Evolutionary conservation across 1,140 invertebrate species (phyloP).

Genomic region (Caenorhabditis tropicalis): DNA sequence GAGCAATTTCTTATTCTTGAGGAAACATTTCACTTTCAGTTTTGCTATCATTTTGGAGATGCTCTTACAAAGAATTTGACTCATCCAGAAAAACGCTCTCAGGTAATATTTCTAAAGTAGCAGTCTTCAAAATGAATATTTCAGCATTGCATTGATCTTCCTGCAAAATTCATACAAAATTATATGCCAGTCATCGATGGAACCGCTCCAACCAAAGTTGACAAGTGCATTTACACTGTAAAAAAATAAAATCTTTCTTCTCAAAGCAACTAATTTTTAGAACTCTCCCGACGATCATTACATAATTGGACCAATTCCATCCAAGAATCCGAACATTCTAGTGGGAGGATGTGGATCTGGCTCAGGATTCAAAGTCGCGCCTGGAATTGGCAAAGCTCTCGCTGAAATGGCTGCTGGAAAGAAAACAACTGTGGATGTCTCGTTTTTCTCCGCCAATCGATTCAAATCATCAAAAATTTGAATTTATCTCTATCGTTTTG

Average conservation of each 20-base stretch:
- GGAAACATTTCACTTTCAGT: neutral
- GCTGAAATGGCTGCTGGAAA: constrained; percentile 50
- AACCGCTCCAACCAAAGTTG: neutral
- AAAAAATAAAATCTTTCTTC: neutral
- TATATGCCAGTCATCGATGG: constrained; percentile 43
- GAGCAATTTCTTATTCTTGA: neutral
- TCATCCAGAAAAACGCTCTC: neutral
- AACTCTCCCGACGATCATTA: constrained; percentile 37
- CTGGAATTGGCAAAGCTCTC: constrained; percentile 48
- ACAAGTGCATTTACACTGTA: constrained; percentile 52
- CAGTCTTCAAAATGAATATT: neutral
- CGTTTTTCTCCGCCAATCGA: constrained; percentile 41
- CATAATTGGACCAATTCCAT: constrained; percentile 45
- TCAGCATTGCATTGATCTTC: constrained; percentile 38
- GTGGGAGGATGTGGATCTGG: constrained; percentile 47
- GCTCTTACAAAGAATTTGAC: neutral
- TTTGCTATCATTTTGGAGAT: constrained; percentile 45
- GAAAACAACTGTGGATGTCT: constrained; percentile 48
- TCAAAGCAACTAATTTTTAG: neutral
- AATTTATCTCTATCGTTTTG: neutral
- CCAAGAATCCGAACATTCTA: constrained; percentile 35
- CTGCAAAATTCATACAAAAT: constrained; percentile 30
- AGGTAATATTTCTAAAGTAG: neutral
- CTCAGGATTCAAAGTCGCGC: constrained; percentile 51
- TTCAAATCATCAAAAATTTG: constrained; percentile 14